A percentile compares a stretch with the other conserved stretches of the same genome.
phyloP scores from a whole-genome alignment of 2,113 vertebrate genomes.

The Tringa solitaria region DNA sequence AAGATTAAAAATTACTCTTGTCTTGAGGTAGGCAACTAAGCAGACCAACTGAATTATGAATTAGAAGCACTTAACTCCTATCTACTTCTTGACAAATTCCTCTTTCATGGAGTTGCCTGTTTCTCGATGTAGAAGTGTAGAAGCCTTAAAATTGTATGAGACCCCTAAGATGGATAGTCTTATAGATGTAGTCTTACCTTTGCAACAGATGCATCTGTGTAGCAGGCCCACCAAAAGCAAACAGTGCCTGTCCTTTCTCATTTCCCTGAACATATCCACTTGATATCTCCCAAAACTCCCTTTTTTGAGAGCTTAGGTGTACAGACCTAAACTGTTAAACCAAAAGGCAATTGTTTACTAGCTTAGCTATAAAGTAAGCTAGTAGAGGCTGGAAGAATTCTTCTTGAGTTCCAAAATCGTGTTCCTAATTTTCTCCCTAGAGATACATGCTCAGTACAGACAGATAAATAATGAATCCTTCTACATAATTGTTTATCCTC shows the following conservation, averaged over 20 bases:
- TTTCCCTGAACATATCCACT: neutral
- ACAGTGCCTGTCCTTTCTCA: neutral
- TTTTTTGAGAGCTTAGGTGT: neutral
- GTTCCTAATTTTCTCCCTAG: neutral
- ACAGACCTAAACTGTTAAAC: neutral
- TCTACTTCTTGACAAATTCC: neutral
- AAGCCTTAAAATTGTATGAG: neutral
- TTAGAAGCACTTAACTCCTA: neutral
- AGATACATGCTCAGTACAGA: neutral
- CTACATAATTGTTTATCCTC: neutral
- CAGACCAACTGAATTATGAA: fast-evolving
- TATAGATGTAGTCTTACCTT: neutral
- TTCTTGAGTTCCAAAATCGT: neutral
- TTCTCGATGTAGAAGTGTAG: neutral
- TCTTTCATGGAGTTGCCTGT: neutral
- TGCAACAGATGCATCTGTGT: neutral
- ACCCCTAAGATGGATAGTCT: neutral
- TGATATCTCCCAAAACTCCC: neutral
- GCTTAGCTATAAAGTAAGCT: neutral
- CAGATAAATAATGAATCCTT: neutral
- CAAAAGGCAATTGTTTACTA: neutral
- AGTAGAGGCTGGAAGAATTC: neutral
- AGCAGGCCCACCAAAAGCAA: neutral
- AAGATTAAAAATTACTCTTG: neutral
- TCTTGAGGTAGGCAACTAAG: neutral